Conservation (phyloP, 2,888 invertebrate genomes). For the Protodeltote pygarga region DNA sequence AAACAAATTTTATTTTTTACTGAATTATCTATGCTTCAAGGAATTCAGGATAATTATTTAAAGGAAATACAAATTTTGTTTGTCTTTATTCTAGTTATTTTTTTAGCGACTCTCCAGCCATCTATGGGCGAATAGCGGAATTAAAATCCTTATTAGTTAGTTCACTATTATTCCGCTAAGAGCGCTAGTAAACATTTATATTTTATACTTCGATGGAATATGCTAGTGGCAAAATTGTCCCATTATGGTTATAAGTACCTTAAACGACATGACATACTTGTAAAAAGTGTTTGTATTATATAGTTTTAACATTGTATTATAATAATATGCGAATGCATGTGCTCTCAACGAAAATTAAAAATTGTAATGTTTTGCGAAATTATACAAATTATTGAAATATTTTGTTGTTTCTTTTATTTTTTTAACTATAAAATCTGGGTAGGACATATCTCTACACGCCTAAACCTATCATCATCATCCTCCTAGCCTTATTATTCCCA, state of each 20-base stretch:
- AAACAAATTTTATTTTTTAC: no score
- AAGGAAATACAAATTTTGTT: no score
- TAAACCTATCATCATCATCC: not conserved
- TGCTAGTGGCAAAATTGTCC: constrained; percentile 30
- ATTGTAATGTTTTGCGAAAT: constrained; percentile 70
- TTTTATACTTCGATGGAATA: not conserved
- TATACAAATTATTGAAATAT: constrained; percentile 66
- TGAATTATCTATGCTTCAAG: no score
- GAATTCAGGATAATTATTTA: no score
- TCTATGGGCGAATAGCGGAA: no score
- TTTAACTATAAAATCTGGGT: not conserved
- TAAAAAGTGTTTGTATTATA: constrained; percentile 82
- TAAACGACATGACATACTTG: constrained; percentile 82
- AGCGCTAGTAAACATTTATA: constrained; percentile 2
- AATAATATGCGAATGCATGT: constrained; percentile 67
- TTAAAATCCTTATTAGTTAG: constrained; percentile 1
- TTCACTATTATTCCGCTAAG: constrained; percentile 17
- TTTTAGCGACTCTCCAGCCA: no score
- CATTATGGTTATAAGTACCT: constrained; percentile 54
- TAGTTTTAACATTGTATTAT: constrained; percentile 73
- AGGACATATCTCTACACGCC: not conserved
- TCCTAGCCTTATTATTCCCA: no score
- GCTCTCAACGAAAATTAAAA: constrained; percentile 69
- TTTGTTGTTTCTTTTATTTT: constrained; percentile 6
- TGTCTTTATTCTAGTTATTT: no score